Evolutionary conservation across 2,797 vertebrate genomes (phyloP).

Genomic region (Acrocephalus scirpaceus): DNA sequence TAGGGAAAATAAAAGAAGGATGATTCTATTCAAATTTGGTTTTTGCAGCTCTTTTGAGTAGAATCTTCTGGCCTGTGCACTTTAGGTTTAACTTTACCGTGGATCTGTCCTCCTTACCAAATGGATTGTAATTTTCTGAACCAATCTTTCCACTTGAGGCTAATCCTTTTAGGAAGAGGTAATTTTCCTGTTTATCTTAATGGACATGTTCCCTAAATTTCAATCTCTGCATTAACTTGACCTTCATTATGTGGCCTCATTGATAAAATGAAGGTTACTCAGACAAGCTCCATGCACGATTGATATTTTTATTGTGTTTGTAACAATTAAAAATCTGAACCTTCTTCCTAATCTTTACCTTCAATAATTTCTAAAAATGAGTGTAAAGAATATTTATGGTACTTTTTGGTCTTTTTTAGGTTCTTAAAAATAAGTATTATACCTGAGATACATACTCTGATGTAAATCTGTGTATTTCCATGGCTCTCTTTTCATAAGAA

Average conservation of each 20-base stretch:
- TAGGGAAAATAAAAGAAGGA: neutral
- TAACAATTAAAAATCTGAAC: neutral
- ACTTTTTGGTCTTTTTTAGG: neutral
- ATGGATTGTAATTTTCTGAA: conserved; percentile 43
- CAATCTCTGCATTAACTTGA: conserved; percentile 45
- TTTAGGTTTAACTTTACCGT: neutral
- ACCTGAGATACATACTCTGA: neutral
- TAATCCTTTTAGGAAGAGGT: conserved; percentile 60
- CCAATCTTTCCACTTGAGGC: conserved; percentile 41
- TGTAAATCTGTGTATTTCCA: neutral
- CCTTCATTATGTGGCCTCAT: conserved; percentile 43
- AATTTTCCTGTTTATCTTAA: conserved; percentile 66
- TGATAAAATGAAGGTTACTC: conserved; percentile 43
- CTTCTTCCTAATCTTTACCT: neutral
- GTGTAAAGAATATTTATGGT: neutral
- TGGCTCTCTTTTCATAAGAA: neutral
- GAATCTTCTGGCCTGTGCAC: neutral
- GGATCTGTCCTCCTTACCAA: neutral
- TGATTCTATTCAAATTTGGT: neutral
- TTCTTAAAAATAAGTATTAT: neutral
- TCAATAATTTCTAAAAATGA: neutral
- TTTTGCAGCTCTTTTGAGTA: neutral
- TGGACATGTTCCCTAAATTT: conserved; percentile 48
- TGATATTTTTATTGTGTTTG: conserved; percentile 24
- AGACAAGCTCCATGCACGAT: neutral